Percentiles rank a stretch among this genome's conserved stretches.
phyloP scores from a whole-genome alignment of 2,888 invertebrate species.

The Ophioninae sp. region DNA sequence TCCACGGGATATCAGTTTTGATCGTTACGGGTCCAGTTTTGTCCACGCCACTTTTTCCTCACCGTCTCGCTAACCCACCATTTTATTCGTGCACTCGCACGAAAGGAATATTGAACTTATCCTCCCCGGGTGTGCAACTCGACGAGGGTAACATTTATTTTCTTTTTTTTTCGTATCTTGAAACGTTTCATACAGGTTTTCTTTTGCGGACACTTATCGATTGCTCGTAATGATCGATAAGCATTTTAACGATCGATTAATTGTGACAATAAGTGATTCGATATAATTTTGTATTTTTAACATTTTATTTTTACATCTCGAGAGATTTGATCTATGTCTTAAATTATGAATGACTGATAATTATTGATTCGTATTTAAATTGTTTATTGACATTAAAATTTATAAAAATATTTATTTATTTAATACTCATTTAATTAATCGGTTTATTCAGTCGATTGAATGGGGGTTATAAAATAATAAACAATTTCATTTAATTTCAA shows the following conservation, averaged over 20 bases:
- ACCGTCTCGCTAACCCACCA: background rate
- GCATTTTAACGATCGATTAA: too few relatives aligned
- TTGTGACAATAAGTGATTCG: too few relatives aligned
- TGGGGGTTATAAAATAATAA: background rate
- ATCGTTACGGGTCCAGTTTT: constrained; percentile 38
- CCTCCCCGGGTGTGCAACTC: background rate
- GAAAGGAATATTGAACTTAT: background rate
- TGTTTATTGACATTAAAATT: too few relatives aligned
- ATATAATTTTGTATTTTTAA: too few relatives aligned
- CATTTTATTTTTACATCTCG: too few relatives aligned
- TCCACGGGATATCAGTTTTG: constrained; percentile 30
- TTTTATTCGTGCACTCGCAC: background rate
- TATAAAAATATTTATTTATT: too few relatives aligned
- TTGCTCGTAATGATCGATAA: too few relatives aligned
- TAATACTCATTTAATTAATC: too few relatives aligned
- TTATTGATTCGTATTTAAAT: too few relatives aligned
- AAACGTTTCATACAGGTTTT: background rate
- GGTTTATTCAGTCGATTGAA: background rate
- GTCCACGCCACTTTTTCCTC: constrained; percentile 11
- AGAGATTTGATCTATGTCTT: too few relatives aligned
- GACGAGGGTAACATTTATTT: too few relatives aligned
- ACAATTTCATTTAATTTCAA: background rate
- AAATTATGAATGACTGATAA: too few relatives aligned
- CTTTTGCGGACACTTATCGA: background rate
- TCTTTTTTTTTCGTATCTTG: background rate